Percentiles rank a stretch among this genome's conserved stretches.
These are phyloP conservation scores for Manis crassicaudata DNA, from an alignment of 2,797 vertebrate genomes.

Conservation along the genomic window DNA sequence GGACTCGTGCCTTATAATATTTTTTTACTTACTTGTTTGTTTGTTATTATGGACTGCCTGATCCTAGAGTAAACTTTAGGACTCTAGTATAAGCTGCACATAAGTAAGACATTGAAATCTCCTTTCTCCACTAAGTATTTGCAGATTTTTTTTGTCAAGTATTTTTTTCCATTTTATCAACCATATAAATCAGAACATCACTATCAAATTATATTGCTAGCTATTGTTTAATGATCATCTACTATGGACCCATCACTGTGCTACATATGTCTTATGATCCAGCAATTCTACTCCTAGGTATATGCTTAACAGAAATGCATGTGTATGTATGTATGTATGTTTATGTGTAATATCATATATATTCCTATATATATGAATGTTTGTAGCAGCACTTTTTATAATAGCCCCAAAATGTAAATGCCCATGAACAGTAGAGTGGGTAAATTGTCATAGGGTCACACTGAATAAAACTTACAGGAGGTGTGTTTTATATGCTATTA, in stretches of 20 bases:
- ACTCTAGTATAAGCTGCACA: neutral
- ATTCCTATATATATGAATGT: neutral
- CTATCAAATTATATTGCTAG: neutral
- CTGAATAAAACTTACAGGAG: neutral
- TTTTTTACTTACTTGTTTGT: neutral
- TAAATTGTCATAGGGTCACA: neutral
- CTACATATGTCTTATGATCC: neutral
- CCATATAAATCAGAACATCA: neutral
- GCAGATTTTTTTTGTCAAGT: neutral
- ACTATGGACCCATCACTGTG: neutral
- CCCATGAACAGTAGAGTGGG: neutral
- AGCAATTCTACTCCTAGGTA: neutral
- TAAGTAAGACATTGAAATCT: neutral
- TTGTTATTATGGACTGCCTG: neutral
- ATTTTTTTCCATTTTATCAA: slow-evolving; percentile 1
- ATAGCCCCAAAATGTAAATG: neutral
- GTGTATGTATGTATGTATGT: neutral
- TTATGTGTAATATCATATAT: no score
- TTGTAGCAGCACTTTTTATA: neutral
- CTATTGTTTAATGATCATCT: neutral
- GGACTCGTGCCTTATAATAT: neutral
- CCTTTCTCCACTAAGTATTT: neutral
- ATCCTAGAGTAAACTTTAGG: neutral
- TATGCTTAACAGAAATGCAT: neutral
- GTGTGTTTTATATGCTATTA: neutral